Base-by-base conservation (phyloP, 2,797 vertebrate species). In the Poecilia velifera region DNA sequence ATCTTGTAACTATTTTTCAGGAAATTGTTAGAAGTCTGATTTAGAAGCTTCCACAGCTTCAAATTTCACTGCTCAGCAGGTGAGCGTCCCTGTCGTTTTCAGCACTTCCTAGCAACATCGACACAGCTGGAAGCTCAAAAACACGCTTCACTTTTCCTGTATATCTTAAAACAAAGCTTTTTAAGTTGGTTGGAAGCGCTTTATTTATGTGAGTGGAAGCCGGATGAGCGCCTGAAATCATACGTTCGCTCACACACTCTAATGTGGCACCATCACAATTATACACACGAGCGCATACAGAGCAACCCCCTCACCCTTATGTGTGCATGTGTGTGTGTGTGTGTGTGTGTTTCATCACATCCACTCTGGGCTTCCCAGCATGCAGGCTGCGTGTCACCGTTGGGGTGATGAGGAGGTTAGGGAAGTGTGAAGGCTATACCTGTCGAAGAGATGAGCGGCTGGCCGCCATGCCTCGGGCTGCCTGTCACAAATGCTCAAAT, bases 401-500 rank as follows among this genome's bases (percentile, higher is more conserved):
- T 73, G 39, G 72, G 86, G 39, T 46, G 80, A 84, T 62, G 78
- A 72, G 57, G 76, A 81, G 81, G 80, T 76, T 86, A 80, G 55
- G 46, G 78, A 73, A 57, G 79, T 83, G 84, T 79, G 80, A 84
- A 85, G 64, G 85, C 66, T 89, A 80, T 90, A 87, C 87, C 88
- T 91, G 85, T 88, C 89, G 87, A 82, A 77, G 74, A 86, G 80
- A 83, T 78, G 81, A 79, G 84, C 81, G 86, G 73, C 80, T 88
- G 86, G 77, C 74, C 82, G 79, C 81, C 66, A 62, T 45, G 82
- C 91, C 92, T 87, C 80, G 55, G 88, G 90, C 90, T 86, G 80
- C 80, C 85, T 94, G 93, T 93, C 90, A 90, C 83, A 85, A 90
- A 88, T 84, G 86, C 86, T 92, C 89, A 87, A 87, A 92, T 91